Conservation (phyloP, 2,888 invertebrate genomes). For the Fissipunctia ypsillon region DNA sequence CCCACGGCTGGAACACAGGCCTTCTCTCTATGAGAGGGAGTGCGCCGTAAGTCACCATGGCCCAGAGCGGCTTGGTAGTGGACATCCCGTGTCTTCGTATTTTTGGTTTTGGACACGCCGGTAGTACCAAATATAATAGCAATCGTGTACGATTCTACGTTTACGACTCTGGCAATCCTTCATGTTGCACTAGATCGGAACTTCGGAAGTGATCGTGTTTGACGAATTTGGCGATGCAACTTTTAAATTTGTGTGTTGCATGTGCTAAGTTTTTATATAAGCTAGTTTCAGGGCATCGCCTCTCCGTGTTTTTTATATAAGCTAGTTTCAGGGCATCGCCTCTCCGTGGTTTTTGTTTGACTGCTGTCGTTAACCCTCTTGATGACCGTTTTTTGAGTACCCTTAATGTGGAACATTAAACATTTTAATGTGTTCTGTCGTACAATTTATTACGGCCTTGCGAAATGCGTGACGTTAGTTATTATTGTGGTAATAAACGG, state of each 20-base stretch:
- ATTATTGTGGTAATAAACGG: conserved; percentile 53
- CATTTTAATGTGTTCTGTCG: conserved; percentile 42
- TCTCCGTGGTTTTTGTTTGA: conserved; percentile 23
- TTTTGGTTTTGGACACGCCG: no score
- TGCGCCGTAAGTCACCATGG: no score
- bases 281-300: conserved; percentile 26
- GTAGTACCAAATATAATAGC: neutral
- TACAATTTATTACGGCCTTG: conserved; percentile 47
- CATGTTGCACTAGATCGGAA: neutral
- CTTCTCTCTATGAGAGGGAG: no score
- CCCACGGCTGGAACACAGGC: no score
- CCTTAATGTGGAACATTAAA: conserved; percentile 51
- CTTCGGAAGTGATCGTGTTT: neutral
- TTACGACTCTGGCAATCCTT: no score
- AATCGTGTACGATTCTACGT: no score
- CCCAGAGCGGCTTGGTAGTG: no score
- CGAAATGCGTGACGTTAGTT: conserved; percentile 47
- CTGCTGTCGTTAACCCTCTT: conserved; percentile 46
- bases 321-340: conserved; percentile 25
- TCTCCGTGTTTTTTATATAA: conserved; percentile 38
- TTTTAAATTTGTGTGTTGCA: neutral
- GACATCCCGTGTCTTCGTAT: no score
- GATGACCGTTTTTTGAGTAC: conserved; percentile 38
- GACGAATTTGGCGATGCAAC: no score
- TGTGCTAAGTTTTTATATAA: conserved; percentile 21